Base-by-base conservation (phyloP, 1,140 invertebrate species). In the Apocrypta bakeri region DNA sequence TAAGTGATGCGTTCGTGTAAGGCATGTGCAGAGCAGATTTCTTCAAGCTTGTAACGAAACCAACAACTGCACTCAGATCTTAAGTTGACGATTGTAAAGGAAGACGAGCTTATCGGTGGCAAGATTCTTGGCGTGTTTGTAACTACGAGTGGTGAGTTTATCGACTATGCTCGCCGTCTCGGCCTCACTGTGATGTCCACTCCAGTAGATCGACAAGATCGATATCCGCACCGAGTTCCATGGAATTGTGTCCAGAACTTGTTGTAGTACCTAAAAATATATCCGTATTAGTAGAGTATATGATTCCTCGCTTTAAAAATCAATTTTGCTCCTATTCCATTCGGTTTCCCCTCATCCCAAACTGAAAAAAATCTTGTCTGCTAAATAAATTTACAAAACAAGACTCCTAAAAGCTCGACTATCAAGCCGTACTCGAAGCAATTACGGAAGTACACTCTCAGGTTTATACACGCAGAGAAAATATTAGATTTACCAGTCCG, bases 231-330 rank as follows among this genome's bases (percentile, higher is more conserved):
- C 88, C 77, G 87, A 86, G 24, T 92, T 90, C 91, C 91, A 92
- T 17, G 91, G 91, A 64, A 92, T 91, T 64, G 91, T 91, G 74
- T 92, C 91, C 48, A 92, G 88, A 7, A 92, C 88, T 91, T 92
- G 85, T 12, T 84, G 85, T 77, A 77, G 79, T 78, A 79, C 69
- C 48, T 56, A 21, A 56, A 56, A 56, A 56, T 17, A 6, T 7
- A 17, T 17, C 17, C 21, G 17, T 6, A n/a, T 56, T 56, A n/a
- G n/a, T n/a, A n/a, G n/a, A n/a, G n/a, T n/a, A n/a, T 48, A 11
- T 17, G 12, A 17, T 17, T 17, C 4, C 11, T 6, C 17, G 6
- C 6, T 21, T 3, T 56, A 3, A 1, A 17, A 0, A 56, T 56
- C 48, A n/a, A 56, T 56, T 21, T 56, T 56, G 48, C 21, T 56